Evolutionary conservation across 2,888 invertebrate species (phyloP), one percentile per base, ranked within the genome.

Genomic region (Tachina lurida): DNA sequence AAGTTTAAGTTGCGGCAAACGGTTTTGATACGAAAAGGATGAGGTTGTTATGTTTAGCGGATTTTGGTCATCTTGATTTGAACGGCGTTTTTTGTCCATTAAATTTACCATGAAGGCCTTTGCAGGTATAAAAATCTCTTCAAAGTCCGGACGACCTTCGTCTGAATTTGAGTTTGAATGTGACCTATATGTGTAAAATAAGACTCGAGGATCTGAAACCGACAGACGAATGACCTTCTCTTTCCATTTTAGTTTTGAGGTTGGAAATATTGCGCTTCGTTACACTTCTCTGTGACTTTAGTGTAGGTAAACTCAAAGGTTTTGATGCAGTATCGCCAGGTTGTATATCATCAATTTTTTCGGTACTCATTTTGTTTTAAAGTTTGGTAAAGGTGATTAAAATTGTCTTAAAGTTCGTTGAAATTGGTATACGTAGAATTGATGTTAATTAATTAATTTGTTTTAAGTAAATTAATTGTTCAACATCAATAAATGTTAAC

Each of bases 111-210:
- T 63, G 12, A 63, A 63, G 12, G 60, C 19, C 15, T 60, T 60
- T 60, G 60, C 15, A 7, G n/a, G 41, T 15, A 60, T n/a, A 19
- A 60, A 60, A 10, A 12, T 9, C 45, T 12, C 17, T 22, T 22
- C 22, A 22, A 22, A 22, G 22, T 22, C 22, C 22, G 22, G 3
- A 22, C 22, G 22, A 22, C 22, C 22, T 22, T 39, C 54, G 17
- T 68, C 68, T 49, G 68, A 19, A 67, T 45, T 67, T 45, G 67
- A 7, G 67, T 22, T 67, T 67, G 67, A 15, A 67, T 67, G 39
- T 67, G 45, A 17, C 47, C 22, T 39, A 70, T 52, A n/a, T 70
- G 70, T 52, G 39, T 52, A 70, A 52, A 70, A 22, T 22, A 22
- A 22, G 22, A 22, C 22, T 22, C 22, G 22, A 22, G 22, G 22